Evolutionary conservation across 2,797 vertebrate species (phyloP).

Genomic region (Enteromius treurensis): DNA sequence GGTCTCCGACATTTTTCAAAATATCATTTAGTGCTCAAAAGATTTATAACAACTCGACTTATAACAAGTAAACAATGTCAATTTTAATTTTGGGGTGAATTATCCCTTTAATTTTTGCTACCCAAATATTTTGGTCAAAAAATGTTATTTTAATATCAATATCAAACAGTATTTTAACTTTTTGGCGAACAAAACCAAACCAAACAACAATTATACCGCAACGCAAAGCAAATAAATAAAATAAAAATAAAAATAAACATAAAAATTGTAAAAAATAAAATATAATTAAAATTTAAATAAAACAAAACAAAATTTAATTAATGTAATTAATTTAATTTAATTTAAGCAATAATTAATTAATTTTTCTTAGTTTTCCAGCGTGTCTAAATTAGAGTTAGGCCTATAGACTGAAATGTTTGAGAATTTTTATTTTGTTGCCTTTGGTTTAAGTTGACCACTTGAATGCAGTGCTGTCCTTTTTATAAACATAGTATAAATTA

Average conservation of each 20-base stretch:
- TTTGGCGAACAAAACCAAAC: background rate
- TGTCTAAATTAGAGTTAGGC: background rate
- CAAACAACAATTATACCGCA: too few species aligned
- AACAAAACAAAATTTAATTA: too few species aligned
- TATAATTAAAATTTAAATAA: too few species aligned
- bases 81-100: background rate
- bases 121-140: background rate
- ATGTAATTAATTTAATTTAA: too few species aligned
- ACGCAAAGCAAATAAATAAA: too few species aligned
- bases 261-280: too few species aligned
- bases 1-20: too few species aligned
- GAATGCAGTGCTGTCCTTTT: background rate
- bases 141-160: background rate
- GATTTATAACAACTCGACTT: too few species aligned
- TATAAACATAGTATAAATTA: constrained; percentile 4
- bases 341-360: background rate
- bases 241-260: too few species aligned
- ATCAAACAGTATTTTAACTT: background rate
- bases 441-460: background rate
- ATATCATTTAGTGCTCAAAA: too few species aligned
- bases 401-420: background rate
- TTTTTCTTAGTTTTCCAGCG: background rate
- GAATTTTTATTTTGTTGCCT: background rate
- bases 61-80: background rate
- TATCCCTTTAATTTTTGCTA: background rate